Percentiles rank a stretch among this genome's conserved stretches.
Conservation (phyloP, 2,888 invertebrate genomes). For the Drosophila borealis region DNA sequence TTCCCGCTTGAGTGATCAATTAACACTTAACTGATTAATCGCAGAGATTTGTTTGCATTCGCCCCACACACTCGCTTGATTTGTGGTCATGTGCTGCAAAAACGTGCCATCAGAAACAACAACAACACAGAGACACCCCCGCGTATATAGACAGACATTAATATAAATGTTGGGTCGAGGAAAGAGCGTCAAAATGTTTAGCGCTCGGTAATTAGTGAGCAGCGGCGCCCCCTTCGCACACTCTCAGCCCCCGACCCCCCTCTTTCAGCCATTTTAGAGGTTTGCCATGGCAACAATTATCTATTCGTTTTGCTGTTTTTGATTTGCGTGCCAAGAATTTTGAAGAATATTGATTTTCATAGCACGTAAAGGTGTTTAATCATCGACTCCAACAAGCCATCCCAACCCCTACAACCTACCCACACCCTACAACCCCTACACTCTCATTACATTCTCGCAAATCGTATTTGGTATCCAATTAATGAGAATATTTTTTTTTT, state of each 20-base stretch:
- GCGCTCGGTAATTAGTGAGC: conserved; percentile 67
- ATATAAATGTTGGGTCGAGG: conserved; percentile 31
- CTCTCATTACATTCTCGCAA: conserved; percentile 16
- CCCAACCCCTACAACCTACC: background rate
- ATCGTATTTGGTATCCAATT: conserved; percentile 61
- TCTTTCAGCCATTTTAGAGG: background rate
- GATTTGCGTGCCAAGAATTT: conserved; percentile 70
- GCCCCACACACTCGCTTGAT: conserved; percentile 20
- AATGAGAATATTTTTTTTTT: conserved; percentile 36
- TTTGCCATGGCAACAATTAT: conserved; percentile 51
- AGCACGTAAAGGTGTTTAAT: conserved; percentile 57
- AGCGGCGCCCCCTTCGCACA: background rate
- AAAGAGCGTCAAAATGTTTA: conserved; percentile 64
- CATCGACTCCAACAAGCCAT: conserved; percentile 20
- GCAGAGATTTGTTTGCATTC: conserved; percentile 31
- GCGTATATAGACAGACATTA: conserved; percentile 33
- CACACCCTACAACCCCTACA: background rate
- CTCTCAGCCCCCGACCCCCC: background rate
- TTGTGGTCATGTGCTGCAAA: conserved; percentile 57
- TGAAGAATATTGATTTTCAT: conserved; percentile 70
- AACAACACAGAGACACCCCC: background rate
- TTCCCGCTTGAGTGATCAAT: conserved; percentile 22
- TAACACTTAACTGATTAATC: conserved; percentile 56
- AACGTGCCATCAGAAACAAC: conserved; percentile 52
- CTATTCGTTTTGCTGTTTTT: conserved; percentile 11